Base-by-base conservation (phyloP, 2,888 invertebrate genomes). In the Mimas tiliae region DNA sequence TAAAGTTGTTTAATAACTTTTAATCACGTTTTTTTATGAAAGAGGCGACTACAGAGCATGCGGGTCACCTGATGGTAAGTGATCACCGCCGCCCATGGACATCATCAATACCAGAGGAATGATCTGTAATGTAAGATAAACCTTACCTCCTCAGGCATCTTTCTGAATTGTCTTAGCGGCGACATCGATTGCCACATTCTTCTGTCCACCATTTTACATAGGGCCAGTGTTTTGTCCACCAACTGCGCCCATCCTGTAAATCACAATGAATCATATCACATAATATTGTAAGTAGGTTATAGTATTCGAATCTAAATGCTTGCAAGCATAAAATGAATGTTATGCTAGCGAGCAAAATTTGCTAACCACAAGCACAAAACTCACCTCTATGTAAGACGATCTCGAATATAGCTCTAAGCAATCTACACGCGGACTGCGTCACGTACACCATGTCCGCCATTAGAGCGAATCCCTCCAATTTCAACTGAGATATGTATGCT, bases 171-270 rank as follows among this genome's bases (percentile, higher is more conserved):
- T 14, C 99, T 82, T 14, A 99, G 93, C 1, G 99, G 99, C 1
- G 98, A 99, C 99, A 99, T 99, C 0, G 99, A 99, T 87, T 99
- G 99, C 99, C 99, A 99, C 99, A 99, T 99, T 45, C 99, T 95
- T 0, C 98, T 95, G 86, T 99, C 99, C 69, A 99, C 98, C 99
- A 99, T 99, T 90, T 99, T 99, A 90, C 99, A 99, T 7, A 99
- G 94, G 0, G 98, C 96, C 19, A 99, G 89, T 0, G 98, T 97
- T 86, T 99, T 99, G 85, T 99, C 99, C 0, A 99, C 98, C 65
- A 99, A 86, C 79, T 99, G 99, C 0, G 99, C 99, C 99, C 99
- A 99, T 14, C 99, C 93, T 93, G 76, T 91, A 0, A 50, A 72
- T 58, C 69, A 70, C 67, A 47, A 33, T 45, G 50, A 21, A 58